Base-by-base conservation (phyloP, 2,888 invertebrate genomes). In the Nasonovia ribisnigri region DNA sequence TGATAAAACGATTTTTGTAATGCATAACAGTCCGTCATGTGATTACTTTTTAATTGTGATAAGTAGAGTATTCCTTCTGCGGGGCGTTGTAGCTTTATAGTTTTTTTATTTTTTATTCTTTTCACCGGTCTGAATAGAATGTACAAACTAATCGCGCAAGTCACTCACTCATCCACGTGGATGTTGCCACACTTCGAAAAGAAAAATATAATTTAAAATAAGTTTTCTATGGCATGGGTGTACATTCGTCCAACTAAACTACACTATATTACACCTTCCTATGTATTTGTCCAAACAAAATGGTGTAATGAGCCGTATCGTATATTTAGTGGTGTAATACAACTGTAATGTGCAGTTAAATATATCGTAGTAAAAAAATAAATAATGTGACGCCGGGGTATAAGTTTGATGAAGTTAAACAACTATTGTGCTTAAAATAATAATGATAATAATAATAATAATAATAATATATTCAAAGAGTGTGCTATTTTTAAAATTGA, bases 41-140 rank as follows among this genome's bases (percentile, higher is more conserved):
- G 36, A 77, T 77, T 77, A 77, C 77, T 77, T 77, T 77, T 77
- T 77, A 77, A 77, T 77, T 77, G 77, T 77, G 36, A 77, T 77
- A 77, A 77, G 77, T 77, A 42, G 77, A 77, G 6, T 77, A 77
- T 77, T 77, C 20, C 6, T 8, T 42, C 8, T 77, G 36, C 42
- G 6, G 57, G 57, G 2, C 36, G 36, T 36, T 20, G 20, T 77
- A 6, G 6, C 36, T 54, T 77, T 67, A 46, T 67, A 16, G 5
- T 67, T 20, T 67, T 67, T n/a, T 67, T n/a, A n/a, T 77, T 77
- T 36, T 36, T 8, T 36, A 36, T 36, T 77, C 77, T 77, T 77
- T 77, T 77, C 16, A 36, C 20, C 36, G 20, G 36, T 77, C 42
- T 36, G 36, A 77, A 57, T 26, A 36, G 20, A 36, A 36, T 77